Base-by-base conservation (phyloP, 2,888 invertebrate genomes). In the Lasioglossum leucozonium region DNA sequence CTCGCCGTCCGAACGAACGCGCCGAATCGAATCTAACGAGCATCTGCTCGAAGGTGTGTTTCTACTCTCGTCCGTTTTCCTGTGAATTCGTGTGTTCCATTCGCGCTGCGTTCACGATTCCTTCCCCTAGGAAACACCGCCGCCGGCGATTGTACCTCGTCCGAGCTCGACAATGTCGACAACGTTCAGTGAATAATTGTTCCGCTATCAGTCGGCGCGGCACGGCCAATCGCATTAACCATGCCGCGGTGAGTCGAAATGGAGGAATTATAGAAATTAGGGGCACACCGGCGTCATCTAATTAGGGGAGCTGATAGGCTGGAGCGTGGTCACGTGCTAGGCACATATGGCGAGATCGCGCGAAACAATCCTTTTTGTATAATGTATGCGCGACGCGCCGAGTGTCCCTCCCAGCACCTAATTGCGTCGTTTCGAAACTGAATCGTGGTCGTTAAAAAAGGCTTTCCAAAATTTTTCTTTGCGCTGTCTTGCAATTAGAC, bases 241-340 rank as follows among this genome's bases (percentile, higher is more conserved):
- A 92, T 90, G 92, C 88, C 67, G 87, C 82, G 84, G 86, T 88
- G 87, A 85, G 76, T 82, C 90, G 86, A 87, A 91, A 92, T 88
- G 89, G 87, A 89, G 88, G 91, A 93, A 92, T 92, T 88, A 89
- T 86, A 88, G 91, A 92, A 93, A 93, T 93, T 92, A 91, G 92
- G 91, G 93, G 81, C 91, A 85, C 90, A 85, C 90, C 89, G 91
- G 90, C 87, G 89, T 94, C 90, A 93, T 91, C 93, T 92, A 91
- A 93, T 94, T 93, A 89, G 85, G 79, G 87, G 82, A 87, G 58
- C n/a, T 65, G 58, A 67, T 82, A 55, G 77, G 26, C 26, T 40
- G 22, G 55, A 55, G 26, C 37, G 62, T 65, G 65, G 65, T 34
- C 81, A 67, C 42, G 34, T 62, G 22, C 22, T n/a, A 18, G 2